Evolutionary conservation across 1,140 invertebrate species (phyloP).

Genomic region (Pseudomyrmex cubaensis): DNA sequence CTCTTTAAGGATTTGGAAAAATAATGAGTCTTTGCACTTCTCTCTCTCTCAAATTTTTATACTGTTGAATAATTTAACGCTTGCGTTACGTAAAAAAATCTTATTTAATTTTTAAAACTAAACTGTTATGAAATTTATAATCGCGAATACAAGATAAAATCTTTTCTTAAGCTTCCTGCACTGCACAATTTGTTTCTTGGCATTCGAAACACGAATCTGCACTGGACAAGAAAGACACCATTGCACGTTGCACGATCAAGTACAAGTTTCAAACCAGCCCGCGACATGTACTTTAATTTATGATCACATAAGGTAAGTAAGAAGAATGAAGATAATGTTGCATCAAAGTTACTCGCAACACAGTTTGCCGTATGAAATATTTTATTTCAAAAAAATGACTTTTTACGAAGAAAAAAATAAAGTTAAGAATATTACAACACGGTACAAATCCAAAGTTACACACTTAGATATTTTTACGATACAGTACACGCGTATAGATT

Average conservation of each 20-base stretch:
- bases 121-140: slow-evolving; percentile 15
- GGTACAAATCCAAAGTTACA: neutral
- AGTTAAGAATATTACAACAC: neutral
- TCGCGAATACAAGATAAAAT: slow-evolving; percentile 45
- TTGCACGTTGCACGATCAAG: slow-evolving; percentile 16
- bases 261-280: slow-evolving; percentile 50
- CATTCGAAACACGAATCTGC: slow-evolving; percentile 10
- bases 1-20: slow-evolving; percentile 20
- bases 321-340: slow-evolving; percentile 48
- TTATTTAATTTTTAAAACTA: neutral
- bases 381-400: slow-evolving; percentile 20
- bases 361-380: slow-evolving; percentile 1
- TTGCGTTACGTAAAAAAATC: neutral
- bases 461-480: too few species aligned
- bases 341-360: slow-evolving; percentile 7
- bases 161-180: slow-evolving; percentile 2
- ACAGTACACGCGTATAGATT: neutral
- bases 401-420: slow-evolving; percentile 6
- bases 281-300: slow-evolving; percentile 48
- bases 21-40: slow-evolving; percentile 5
- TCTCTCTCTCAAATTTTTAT: neutral
- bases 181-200: slow-evolving; percentile 39
- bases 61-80: slow-evolving; percentile 16
- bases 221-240: slow-evolving; percentile 25
- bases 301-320: neutral